A percentile compares a stretch with the other conserved stretches of the same genome.
These are phyloP conservation scores for Xestia c-nigrum DNA, from an alignment of 2,888 invertebrate genomes.

Conservation along the genomic window DNA sequence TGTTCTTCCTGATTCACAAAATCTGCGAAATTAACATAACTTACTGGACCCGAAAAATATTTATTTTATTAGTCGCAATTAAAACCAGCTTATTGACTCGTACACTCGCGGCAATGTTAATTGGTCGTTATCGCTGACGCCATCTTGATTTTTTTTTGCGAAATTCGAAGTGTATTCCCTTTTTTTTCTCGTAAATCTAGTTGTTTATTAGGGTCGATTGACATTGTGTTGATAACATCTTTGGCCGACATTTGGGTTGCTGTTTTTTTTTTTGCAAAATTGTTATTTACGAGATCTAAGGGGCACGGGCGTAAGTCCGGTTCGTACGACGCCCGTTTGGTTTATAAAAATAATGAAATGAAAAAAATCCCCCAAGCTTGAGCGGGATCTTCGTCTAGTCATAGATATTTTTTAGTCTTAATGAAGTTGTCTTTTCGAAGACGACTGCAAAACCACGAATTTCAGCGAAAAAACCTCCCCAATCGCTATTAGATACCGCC, in stretches of 20 bases:
- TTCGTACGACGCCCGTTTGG: not conserved
- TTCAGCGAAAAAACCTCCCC: not conserved
- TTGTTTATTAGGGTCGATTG: constrained; percentile 75
- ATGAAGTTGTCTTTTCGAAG: not conserved
- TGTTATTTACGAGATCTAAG: constrained; percentile 37
- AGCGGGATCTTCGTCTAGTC: not conserved
- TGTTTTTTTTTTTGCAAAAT: constrained; percentile 47
- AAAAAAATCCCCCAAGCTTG: not conserved
- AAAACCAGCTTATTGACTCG: constrained; percentile 74
- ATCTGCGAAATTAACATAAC: constrained; percentile 17
- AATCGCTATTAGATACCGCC: not conserved
- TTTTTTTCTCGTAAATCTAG: constrained; percentile 74
- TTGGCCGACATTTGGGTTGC: constrained; percentile 66
- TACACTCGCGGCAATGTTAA: constrained; percentile 72
- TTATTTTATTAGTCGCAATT: constrained; percentile 71
- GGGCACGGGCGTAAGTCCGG: constrained; percentile 3
- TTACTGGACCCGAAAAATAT: constrained; percentile 49
- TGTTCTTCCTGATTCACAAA: constrained; percentile 5
- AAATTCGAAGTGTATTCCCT: constrained; percentile 41
- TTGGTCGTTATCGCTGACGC: constrained; percentile 76
- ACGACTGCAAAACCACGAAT: not conserved
- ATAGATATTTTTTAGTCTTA: not conserved
- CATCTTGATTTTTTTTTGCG: constrained; percentile 70
- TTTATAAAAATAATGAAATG: not conserved
- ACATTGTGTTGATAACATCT: constrained; percentile 71